Evolutionary conservation across 1,140 invertebrate species (phyloP).

Genomic region (Cydia splendana): DNA sequence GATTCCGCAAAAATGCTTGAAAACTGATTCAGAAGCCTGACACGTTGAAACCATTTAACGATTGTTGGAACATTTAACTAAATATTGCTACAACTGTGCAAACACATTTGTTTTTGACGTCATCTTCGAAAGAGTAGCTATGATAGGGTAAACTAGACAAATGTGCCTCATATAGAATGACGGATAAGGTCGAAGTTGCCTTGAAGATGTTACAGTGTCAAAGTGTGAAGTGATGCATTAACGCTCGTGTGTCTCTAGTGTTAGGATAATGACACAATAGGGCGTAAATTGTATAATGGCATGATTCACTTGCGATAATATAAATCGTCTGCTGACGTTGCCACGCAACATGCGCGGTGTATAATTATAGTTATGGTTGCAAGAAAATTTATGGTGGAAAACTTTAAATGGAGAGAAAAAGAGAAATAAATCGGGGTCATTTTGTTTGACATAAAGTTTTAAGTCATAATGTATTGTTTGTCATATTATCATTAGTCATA

Average conservation of each 20-base stretch:
- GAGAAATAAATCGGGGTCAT: no score
- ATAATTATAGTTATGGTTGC: not conserved
- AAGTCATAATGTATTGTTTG: no score
- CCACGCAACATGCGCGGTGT: not conserved
- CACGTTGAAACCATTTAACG: constrained; percentile 23
- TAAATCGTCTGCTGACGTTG: not conserved
- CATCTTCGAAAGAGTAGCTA: constrained; percentile 15
- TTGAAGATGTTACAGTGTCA: not conserved
- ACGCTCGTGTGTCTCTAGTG: constrained; percentile 19
- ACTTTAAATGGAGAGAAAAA: no score
- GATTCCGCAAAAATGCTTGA: not conserved
- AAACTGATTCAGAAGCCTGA: not conserved
- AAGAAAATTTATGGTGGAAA: no score
- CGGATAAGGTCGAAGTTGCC: not conserved
- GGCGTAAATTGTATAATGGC: constrained; percentile 20
- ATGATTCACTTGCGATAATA: not conserved
- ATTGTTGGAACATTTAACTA: constrained; percentile 24
- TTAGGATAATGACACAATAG: constrained; percentile 26
- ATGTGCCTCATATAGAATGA: not conserved
- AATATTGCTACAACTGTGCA: constrained; percentile 35
- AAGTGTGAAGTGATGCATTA: constrained; percentile 15
- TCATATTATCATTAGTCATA: no score
- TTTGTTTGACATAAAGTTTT: no score
- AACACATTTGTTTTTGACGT: constrained; percentile 35
- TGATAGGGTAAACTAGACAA: constrained; percentile 31